These are phyloP conservation scores for Lucinisca nassula DNA, from an alignment of 2,888 invertebrate species.

Conservation along the genomic window DNA sequence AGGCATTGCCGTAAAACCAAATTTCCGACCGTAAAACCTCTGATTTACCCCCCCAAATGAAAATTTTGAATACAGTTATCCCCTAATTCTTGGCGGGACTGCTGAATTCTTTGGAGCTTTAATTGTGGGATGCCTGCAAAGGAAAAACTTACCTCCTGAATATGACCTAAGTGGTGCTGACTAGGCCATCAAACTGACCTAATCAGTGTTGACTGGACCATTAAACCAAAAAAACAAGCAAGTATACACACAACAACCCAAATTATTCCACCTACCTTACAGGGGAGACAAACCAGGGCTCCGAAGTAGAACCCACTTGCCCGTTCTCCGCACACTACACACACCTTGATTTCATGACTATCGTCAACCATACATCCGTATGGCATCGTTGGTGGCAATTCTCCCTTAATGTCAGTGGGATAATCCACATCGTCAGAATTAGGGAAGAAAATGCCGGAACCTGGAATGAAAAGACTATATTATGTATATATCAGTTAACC, in stretches of 20 bases:
- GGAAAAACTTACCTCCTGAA: no score
- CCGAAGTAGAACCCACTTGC: slow-evolving; percentile 85
- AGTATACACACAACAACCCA: background rate
- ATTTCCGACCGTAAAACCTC: no score
- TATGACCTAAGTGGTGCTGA: no score
- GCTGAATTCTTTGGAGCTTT: no score
- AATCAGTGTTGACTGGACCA: no score
- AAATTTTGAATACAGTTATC: no score
- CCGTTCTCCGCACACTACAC: slow-evolving; percentile 83
- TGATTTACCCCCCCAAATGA: no score
- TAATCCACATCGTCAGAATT: slow-evolving; percentile 79
- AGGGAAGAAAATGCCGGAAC: slow-evolving; percentile 70
- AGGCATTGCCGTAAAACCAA: no score
- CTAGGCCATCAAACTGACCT: no score
- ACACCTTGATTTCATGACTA: slow-evolving; percentile 73
- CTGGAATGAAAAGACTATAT: slow-evolving; percentile 53
- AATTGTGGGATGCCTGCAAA: no score
- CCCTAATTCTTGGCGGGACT: no score
- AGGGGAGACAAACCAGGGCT: slow-evolving; percentile 84
- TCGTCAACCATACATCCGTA: slow-evolving; percentile 75
- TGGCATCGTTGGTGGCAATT: slow-evolving; percentile 67
- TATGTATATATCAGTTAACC: background rate
- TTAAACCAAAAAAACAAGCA: no score
- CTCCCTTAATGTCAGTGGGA: slow-evolving; percentile 78
- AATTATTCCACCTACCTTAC: slow-evolving; percentile 78